Evolutionary conservation across 1,140 invertebrate species (phyloP).

Genomic region (Whitmania pigra): DNA sequence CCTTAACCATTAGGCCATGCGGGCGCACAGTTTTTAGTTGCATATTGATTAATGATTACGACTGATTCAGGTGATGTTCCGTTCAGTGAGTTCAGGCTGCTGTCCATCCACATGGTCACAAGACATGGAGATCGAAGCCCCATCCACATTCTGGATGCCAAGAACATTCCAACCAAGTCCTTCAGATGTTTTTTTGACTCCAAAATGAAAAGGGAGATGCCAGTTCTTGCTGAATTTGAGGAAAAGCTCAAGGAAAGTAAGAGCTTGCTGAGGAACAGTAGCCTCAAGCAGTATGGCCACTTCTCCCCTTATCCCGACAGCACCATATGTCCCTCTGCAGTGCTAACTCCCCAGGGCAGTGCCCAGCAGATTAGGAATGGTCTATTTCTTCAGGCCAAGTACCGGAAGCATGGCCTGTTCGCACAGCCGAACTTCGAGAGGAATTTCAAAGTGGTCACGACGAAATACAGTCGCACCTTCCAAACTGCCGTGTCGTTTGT

Average conservation of each 20-base stretch:
- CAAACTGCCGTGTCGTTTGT: constrained; percentile 71
- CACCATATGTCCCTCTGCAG: constrained; percentile 52
- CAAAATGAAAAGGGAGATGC: neutral
- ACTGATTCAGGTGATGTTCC: constrained; percentile 45
- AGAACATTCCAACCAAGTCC: neutral
- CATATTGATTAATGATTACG: neutral
- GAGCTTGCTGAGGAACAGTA: neutral
- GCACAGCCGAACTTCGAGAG: constrained; percentile 42
- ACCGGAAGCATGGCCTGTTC: constrained; percentile 50
- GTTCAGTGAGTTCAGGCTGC: constrained; percentile 53
- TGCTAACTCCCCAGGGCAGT: constrained; percentile 58
- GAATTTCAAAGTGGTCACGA: constrained; percentile 62
- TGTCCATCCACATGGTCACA: constrained; percentile 63
- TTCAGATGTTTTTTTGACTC: constrained; percentile 8
- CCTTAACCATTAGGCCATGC: too few species aligned
- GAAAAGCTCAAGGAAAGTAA: constrained; percentile 5
- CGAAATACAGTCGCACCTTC: constrained; percentile 70
- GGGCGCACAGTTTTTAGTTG: too few species aligned
- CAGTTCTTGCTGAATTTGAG: neutral
- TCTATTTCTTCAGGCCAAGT: constrained; percentile 55
- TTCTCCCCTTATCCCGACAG: constrained; percentile 59
- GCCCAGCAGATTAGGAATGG: constrained; percentile 66
- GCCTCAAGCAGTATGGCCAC: constrained; percentile 55
- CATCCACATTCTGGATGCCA: constrained; percentile 44
- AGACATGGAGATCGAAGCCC: constrained; percentile 77